These are phyloP conservation scores for Psittacara wagleri DNA, from an alignment of 2,113 vertebrate genomes.

Conservation along the genomic window DNA sequence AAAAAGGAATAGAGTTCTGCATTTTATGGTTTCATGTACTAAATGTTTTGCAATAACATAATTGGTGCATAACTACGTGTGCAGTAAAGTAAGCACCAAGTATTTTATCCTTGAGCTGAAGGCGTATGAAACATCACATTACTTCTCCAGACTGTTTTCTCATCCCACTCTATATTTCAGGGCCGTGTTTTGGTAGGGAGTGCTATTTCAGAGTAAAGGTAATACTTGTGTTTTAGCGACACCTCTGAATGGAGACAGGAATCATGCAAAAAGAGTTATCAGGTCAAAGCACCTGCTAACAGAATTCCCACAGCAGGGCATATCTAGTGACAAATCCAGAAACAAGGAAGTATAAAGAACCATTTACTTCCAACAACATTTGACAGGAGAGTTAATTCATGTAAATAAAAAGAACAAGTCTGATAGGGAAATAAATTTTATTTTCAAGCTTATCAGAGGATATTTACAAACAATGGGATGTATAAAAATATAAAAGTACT, in stretches of 20 bases:
- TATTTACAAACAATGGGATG: slow-evolving; percentile 80
- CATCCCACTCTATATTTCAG: neutral
- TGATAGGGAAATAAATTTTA: slow-evolving; percentile 84
- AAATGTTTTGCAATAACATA: neutral
- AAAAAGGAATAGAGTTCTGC: neutral
- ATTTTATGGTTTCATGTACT: neutral
- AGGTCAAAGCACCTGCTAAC: neutral
- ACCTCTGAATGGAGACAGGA: neutral
- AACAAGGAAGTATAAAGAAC: neutral
- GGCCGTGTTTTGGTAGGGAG: neutral
- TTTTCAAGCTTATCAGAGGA: slow-evolving; percentile 75
- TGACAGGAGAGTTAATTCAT: neutral
- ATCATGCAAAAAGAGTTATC: neutral
- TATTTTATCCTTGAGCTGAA: neutral
- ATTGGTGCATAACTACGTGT: neutral
- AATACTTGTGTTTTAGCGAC: neutral
- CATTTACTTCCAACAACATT: neutral
- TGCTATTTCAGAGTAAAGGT: neutral
- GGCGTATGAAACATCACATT: neutral
- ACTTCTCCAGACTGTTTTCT: neutral
- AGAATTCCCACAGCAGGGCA: slow-evolving; percentile 5
- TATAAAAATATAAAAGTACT: slow-evolving; percentile 84
- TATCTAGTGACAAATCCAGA: neutral
- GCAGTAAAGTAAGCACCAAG: neutral
- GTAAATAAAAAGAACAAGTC: slow-evolving; percentile 31